Evolutionary conservation across 2,797 vertebrate genomes (phyloP), one percentile per base, ranked within the genome.

Genomic region (Ceryle rudis): DNA sequence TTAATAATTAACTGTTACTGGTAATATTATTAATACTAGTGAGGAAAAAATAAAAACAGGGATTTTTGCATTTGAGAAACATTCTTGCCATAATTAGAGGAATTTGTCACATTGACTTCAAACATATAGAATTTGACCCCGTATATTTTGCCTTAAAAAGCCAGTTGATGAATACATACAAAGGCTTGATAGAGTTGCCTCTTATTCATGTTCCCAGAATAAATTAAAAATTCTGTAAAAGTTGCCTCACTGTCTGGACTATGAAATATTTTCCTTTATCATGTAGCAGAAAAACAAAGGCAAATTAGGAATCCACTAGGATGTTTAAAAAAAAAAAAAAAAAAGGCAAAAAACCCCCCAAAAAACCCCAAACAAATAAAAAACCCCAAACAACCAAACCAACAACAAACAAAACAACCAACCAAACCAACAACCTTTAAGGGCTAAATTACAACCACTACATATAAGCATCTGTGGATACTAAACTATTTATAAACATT

Each of bases 41-140:
- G 16, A 1, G 5, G 7, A 21, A 1, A 1, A 9, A 18, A 22
- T 4, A 51, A 46, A 11, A 26, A 26, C 18, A 78, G 1, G 4
- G 2, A 14, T 41, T 86, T 75, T 57, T 88, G 51, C 39, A 55
- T 70, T 69, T 82, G 22, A 70, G 71, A 85, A 82, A 85, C 46
- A 51, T 81, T 84, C 25, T 31, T 95, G 60, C 5, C 37, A 8
- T 65, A 57, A 28, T 81, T 91, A 22, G 9, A 17, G 39, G 22
- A 74, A 11, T 78, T 62, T 72, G 37, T 60, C 41, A 44, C 3
- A 2, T 26, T 42, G 58, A 39, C 46, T 60, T 64, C 6, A 61
- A n/a, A 58, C 26, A 73, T 20, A 28, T 16, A 46, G 75, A 65
- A 82, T 62, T 54, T 84, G 90, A 88, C n/a, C 39, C 21, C 5